phyloP scores from a whole-genome alignment of 2,797 vertebrate genomes.

The Zenarchopterus dispar region DNA sequence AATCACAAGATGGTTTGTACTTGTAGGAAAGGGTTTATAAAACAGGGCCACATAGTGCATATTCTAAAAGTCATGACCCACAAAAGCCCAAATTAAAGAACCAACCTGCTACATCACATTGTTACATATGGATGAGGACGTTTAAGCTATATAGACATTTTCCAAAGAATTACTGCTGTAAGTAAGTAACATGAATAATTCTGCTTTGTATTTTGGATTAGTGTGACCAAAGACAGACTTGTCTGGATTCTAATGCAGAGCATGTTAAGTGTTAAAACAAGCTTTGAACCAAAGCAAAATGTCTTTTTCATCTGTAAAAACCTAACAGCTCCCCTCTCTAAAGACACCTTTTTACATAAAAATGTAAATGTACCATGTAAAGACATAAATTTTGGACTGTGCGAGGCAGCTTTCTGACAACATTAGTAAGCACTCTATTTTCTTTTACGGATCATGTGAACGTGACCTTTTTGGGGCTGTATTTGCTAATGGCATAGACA shows the following conservation, averaged over 20 bases:
- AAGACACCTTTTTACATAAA: background rate
- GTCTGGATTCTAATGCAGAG: slow-evolving; percentile 11
- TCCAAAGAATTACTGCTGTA: slow-evolving; percentile 27
- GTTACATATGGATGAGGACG: slow-evolving; percentile 19
- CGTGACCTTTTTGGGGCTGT: slow-evolving; percentile 13
- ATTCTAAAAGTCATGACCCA: background rate
- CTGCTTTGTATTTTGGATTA: slow-evolving; percentile 40
- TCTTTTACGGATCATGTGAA: slow-evolving; percentile 1
- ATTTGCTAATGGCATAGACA: background rate
- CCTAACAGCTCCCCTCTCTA: slow-evolving; percentile 4
- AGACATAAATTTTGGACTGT: background rate
- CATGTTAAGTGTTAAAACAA: slow-evolving; percentile 30
- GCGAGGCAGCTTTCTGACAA: slow-evolving; percentile 5
- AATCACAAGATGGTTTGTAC: too few species aligned
- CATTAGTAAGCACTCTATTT: slow-evolving; percentile 7
- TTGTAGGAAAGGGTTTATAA: too few species aligned
- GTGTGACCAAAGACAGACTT: slow-evolving; percentile 10
- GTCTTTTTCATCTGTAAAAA: background rate
- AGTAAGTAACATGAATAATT: slow-evolving; percentile 24
- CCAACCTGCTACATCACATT: slow-evolving; percentile 23
- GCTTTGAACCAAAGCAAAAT: slow-evolving; percentile 8
- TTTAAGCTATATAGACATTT: slow-evolving; percentile 35
- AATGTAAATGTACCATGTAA: background rate
- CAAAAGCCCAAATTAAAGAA: slow-evolving; percentile 17
- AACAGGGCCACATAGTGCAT: too few species aligned